Base-by-base conservation (phyloP, 2,797 vertebrate species). In the Molossus molossus region DNA sequence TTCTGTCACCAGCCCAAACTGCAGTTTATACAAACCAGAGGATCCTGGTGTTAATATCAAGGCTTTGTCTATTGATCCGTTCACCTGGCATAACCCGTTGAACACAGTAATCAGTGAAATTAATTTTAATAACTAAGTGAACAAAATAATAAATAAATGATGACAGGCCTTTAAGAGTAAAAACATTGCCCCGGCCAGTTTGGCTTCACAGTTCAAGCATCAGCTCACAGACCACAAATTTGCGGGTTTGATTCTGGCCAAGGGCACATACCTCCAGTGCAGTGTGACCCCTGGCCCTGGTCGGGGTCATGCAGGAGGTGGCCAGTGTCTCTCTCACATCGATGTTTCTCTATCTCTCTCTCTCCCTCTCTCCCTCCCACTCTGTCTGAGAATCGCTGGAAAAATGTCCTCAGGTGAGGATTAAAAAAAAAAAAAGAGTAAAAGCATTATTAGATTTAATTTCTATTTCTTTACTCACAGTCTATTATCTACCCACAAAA, bases 101-200 rank as follows among this genome's bases (percentile, higher is more conserved):
- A 60, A n/a, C 7, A 10, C 6, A 70, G 53, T 37, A 58, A 37
- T 70, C 9, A 55, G 21, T 21, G 53, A 60, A 72, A 50, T 67
- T 72, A 75, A 33, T 40, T 80, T 75, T 83, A 82, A 79, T 84
- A 13, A 90, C 45, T 23, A 11, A 92, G 57, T 65, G 48, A 87
- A 81, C 9, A 65, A 69, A 86, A 72, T 60, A 23, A 55, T 60
- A 92, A 88, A 37, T 69, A 72, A 62, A 3, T 65, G 37, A 62
- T 70, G 33, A 21, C 37, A 70, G 65, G 57, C 14, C 40, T 33
- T 18, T 65, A 69, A 73, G 29, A 33, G 60, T 53, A 50, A 64
- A 91, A 50, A 5, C 15, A 29, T 40, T 40, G 40, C 40, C 40
- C 40, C 6, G 40, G 40, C 40, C 40, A 45, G 40, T 45, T 45